Evolutionary conservation across 2,888 invertebrate genomes (phyloP).

Genomic region (Brenthis hecate): DNA sequence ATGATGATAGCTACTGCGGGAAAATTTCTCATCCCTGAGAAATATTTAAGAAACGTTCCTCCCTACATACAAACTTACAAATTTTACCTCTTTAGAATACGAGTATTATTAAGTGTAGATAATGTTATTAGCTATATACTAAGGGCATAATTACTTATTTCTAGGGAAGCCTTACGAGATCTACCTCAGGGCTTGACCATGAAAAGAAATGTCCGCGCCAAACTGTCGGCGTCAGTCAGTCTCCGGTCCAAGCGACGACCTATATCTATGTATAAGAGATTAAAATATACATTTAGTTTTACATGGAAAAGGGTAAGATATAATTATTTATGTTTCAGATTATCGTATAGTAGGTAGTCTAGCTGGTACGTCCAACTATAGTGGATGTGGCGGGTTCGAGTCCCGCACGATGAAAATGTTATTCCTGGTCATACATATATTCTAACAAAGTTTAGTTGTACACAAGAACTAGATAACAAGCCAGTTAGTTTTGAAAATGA

Average conservation of each 20-base stretch:
- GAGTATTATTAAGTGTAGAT: not conserved
- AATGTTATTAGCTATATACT: not conserved
- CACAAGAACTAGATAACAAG: no score
- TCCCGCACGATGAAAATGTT: no score
- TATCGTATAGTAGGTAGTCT: not conserved
- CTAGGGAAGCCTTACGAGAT: constrained; percentile 85
- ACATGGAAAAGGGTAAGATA: constrained; percentile 77
- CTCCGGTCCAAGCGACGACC: constrained; percentile 78
- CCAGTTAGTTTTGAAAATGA: no score
- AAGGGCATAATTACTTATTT: constrained; percentile 34
- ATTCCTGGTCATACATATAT: no score
- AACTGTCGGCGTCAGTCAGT: constrained; percentile 83
- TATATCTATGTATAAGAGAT: constrained; percentile 78
- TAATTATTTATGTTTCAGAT: not conserved
- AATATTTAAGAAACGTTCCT: no score
- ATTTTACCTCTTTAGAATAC: not conserved
- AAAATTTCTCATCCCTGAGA: no score
- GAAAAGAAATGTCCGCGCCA: constrained; percentile 85
- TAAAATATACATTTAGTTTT: constrained; percentile 83
- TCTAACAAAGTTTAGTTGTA: no score
- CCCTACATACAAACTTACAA: no score
- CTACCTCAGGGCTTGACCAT: constrained; percentile 87
- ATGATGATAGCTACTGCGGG: no score
- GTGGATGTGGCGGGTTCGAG: no score
- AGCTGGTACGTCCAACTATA: no score